Conservation (phyloP, 2,888 invertebrate genomes). For the Philonicus albiceps region DNA sequence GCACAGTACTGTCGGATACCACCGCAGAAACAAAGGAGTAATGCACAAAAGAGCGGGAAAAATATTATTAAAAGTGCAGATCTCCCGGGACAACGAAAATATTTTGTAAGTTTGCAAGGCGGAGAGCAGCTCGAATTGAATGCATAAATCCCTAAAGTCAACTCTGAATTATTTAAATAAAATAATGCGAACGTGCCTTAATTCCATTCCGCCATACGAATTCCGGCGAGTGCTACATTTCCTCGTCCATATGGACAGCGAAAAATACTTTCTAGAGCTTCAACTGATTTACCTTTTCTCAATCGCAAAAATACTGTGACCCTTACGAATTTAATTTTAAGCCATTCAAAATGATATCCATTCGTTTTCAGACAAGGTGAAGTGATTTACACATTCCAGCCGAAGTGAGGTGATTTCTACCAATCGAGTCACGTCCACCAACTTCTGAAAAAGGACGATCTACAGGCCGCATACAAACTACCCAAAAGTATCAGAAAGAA, state of each 20-base stretch:
- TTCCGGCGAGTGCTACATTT: not conserved
- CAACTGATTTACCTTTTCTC: not conserved
- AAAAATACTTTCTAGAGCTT: not conserved
- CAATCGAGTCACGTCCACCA: not conserved
- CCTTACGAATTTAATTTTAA: not conserved
- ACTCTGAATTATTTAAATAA: not conserved
- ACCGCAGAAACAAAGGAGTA: not conserved
- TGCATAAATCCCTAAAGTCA: not conserved
- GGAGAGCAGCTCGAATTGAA: not conserved
- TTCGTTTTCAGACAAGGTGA: not conserved
- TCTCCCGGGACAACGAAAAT: not conserved
- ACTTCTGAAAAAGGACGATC: not conserved
- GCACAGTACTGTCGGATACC: not conserved
- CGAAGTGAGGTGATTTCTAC: not conserved
- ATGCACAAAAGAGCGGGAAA: not conserved
- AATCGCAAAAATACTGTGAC: not conserved
- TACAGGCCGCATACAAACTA: not conserved
- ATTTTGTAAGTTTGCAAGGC: not conserved
- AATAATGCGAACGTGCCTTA: not conserved
- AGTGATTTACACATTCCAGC: not conserved
- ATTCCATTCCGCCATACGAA: not conserved
- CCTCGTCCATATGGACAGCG: not conserved
- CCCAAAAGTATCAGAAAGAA: not conserved
- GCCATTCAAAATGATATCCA: not conserved
- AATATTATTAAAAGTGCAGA: not conserved